phyloP scores from a whole-genome alignment of 2,888 invertebrate genomes.

The Leptinotarsa haldemani region DNA sequence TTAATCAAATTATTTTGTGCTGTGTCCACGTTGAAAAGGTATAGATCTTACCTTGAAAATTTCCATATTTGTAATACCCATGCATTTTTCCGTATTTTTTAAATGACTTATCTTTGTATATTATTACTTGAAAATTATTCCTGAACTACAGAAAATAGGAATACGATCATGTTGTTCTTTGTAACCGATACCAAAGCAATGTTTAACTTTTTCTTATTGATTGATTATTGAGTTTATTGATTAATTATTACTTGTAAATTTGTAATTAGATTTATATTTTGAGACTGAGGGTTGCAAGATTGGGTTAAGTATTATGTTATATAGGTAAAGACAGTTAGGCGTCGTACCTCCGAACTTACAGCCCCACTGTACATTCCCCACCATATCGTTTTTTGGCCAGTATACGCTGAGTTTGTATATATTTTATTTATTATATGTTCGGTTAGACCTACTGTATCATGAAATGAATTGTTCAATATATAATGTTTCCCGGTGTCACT shows the following conservation, averaged over 20 bases:
- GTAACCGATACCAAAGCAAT: constrained; percentile 69
- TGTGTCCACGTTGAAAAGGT: too few species aligned
- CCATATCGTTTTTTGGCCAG: constrained; percentile 65
- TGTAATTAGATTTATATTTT: constrained; percentile 65
- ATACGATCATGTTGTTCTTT: constrained; percentile 61
- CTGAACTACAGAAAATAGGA: constrained; percentile 47
- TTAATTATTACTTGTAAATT: constrained; percentile 60
- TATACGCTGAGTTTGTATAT: constrained; percentile 58
- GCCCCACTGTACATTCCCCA: constrained; percentile 64
- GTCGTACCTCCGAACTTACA: constrained; percentile 45
- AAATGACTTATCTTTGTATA: constrained; percentile 46
- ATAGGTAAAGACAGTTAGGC: not conserved
- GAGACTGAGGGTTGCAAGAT: constrained; percentile 62
- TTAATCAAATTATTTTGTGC: not conserved
- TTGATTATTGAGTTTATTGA: constrained; percentile 63
- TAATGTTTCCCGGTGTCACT: constrained; percentile 42
- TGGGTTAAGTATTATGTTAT: not conserved
- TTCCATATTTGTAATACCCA: constrained; percentile 13
- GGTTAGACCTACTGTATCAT: constrained; percentile 53
- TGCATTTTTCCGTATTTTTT: constrained; percentile 22
- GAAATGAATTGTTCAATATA: constrained; percentile 50
- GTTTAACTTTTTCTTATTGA: constrained; percentile 64
- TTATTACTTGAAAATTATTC: constrained; percentile 43
- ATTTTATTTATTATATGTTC: constrained; percentile 44
- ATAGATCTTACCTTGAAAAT: too few species aligned